Evolutionary conservation across 92 coral and sea anemone species (phyloP), one percentile per base, ranked within the genome.

Genomic region (Porites rus): DNA sequence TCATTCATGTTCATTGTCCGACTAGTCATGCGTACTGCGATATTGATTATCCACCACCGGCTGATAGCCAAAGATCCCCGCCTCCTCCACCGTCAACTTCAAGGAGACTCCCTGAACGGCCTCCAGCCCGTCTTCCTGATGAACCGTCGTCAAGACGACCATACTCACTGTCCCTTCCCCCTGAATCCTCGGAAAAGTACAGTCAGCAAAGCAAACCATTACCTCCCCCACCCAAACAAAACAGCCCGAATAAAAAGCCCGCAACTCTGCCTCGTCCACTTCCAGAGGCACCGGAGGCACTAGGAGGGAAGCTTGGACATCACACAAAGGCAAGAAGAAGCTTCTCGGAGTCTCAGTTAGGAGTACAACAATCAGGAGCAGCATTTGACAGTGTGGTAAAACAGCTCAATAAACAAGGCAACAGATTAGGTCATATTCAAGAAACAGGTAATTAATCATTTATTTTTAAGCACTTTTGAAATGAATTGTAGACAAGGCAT

Each of bases 191-290:
- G 51, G 6, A 1, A 31, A 31, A 51, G 13, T 7, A 20, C 65
- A 54, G 1, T 70, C 12, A 0, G 1, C 6, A 68, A 1, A 19
- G 38, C 6, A 56, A 54, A 13, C 21, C 8, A 17, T 28, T 21
- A 21, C 10, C 5, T 21, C 60, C 66, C 43, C 61, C 10, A 14
- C 22, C 10, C 43, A 8, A 20, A 8, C 4, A 52, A 16, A 46
- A 6, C 66, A 7, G 3, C 17, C 12, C 72, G 20, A 17, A 19
- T 5, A 43, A 19, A 28, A 76, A 76, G 73, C 65, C 84, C 1
- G 31, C 70, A 6, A 79, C 66, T 31, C 76, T 81, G 69, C 69
- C 86, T n/a, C 86, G 86, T 10, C 86, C 77, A n/a, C 51, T 24
- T 17, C 51, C 38, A 8, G 24, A 2, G 14, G 20, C 18, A 11